These are phyloP conservation scores for Acanthochromis polyacanthus DNA, from an alignment of 2,113 vertebrate species.

Conservation along the genomic window DNA sequence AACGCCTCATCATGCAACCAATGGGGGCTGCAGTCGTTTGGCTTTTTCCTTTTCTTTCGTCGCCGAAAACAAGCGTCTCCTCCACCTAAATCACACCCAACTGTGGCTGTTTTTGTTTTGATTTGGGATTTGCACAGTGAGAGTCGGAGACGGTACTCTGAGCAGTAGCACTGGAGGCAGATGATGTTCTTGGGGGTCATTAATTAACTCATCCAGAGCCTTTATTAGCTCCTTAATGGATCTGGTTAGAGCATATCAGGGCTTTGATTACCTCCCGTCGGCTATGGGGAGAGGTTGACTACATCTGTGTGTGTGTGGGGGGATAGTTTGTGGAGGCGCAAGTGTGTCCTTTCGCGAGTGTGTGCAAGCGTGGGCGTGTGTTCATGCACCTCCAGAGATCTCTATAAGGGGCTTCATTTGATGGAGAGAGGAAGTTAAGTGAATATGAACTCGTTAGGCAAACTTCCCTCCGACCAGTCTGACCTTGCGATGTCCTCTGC, in stretches of 20 bases:
- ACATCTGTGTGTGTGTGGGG: slow-evolving; percentile 19
- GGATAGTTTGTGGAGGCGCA: background rate
- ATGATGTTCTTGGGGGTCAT: slow-evolving; percentile 81
- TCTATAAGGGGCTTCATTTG: slow-evolving; percentile 13
- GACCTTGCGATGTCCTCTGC: background rate
- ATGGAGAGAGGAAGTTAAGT: background rate
- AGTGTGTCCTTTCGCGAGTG: background rate
- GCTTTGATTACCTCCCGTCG: slow-evolving; percentile 78
- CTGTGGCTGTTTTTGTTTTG: slow-evolving; percentile 65
- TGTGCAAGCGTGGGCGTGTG: slow-evolving; percentile 1
- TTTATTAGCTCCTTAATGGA: slow-evolving; percentile 84
- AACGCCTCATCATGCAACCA: slow-evolving; percentile 34
- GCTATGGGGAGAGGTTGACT: slow-evolving; percentile 61
- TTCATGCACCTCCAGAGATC: slow-evolving; percentile 6
- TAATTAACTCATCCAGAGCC: slow-evolving; percentile 81
- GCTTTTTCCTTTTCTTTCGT: slow-evolving; percentile 17
- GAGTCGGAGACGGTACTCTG: slow-evolving; percentile 35
- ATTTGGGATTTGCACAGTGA: slow-evolving; percentile 47
- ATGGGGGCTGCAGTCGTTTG: slow-evolving; percentile 27
- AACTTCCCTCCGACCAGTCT: background rate
- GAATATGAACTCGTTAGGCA: slow-evolving; percentile 8
- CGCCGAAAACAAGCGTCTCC: slow-evolving; percentile 10
- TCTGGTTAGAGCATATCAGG: slow-evolving; percentile 80
- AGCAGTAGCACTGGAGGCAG: slow-evolving; percentile 68
- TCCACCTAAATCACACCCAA: slow-evolving; percentile 38